A percentile compares a stretch with the other conserved stretches of the same genome.
These are phyloP conservation scores for Gymnoscopelus microlampas DNA, from an alignment of 2,797 vertebrate genomes.

Conservation along the genomic window DNA sequence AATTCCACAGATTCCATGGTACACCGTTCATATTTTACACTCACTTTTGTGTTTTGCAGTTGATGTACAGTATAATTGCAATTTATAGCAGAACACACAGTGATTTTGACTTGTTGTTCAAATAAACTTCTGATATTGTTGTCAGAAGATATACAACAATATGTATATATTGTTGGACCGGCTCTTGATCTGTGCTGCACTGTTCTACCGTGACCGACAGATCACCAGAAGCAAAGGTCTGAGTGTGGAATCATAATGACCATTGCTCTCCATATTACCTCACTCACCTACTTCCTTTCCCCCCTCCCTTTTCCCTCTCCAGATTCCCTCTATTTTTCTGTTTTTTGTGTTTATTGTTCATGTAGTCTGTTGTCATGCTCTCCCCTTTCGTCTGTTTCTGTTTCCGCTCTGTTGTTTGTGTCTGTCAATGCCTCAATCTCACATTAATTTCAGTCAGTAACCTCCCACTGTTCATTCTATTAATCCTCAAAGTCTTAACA, in stretches of 20 bases:
- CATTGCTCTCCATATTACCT: constrained; percentile 36
- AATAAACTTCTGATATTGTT: constrained; percentile 15
- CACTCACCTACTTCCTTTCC: constrained; percentile 37
- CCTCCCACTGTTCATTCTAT: constrained; percentile 53
- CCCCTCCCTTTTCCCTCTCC: constrained; percentile 43
- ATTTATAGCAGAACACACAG: constrained; percentile 13
- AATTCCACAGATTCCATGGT: too few relatives aligned
- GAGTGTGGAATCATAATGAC: constrained; percentile 64
- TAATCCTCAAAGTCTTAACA: constrained; percentile 61
- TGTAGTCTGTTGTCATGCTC: constrained; percentile 30
- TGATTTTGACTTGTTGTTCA: constrained; percentile 10
- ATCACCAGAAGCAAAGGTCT: constrained; percentile 60
- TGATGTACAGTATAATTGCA: constrained; percentile 34
- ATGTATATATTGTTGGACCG: too few relatives aligned
- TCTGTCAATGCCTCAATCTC: constrained; percentile 37
- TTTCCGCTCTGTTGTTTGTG: constrained; percentile 20
- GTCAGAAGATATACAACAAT: constrained; percentile 3
- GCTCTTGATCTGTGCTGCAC: constrained; percentile 14
- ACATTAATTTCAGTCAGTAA: constrained; percentile 45
- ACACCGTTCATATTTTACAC: too few relatives aligned
- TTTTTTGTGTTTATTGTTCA: too few relatives aligned
- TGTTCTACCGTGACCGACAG: constrained; percentile 52
- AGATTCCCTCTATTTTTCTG: constrained; percentile 38
- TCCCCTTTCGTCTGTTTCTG: constrained; percentile 17
- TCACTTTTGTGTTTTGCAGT: background rate